Conservation (phyloP, 2,888 invertebrate species). For the Ormyrus rosae region DNA sequence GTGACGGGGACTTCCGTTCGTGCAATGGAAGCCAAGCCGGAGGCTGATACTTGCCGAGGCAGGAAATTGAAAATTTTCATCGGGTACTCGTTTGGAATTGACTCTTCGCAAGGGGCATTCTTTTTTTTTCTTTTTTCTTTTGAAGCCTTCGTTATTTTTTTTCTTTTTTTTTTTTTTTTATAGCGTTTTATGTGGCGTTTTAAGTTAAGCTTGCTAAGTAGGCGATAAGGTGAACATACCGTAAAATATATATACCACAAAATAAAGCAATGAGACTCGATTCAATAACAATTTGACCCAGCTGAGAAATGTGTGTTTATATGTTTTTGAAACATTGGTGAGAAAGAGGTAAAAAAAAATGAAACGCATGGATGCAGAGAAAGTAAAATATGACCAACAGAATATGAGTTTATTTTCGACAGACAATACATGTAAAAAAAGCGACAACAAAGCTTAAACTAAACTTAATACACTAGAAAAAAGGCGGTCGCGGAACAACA, state of each 20-base stretch:
- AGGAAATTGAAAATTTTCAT: no score
- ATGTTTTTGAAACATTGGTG: background rate
- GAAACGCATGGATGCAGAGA: slow-evolving; percentile 28
- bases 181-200: background rate
- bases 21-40: no score
- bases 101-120: no score
- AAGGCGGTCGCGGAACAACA: slow-evolving; percentile 17
- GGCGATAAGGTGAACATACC: no score
- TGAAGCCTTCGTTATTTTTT: no score
- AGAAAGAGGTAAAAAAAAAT: slow-evolving; percentile 29
- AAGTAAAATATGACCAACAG: slow-evolving; percentile 44
- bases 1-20: no score
- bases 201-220: background rate
- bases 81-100: no score
- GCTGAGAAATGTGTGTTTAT: no score
- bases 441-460: background rate
- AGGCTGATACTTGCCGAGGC: no score
- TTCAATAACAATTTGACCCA: no score
- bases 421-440: slow-evolving; percentile 23
- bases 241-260: no score
- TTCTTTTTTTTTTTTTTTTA: background rate
- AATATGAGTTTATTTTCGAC: slow-evolving; percentile 50
- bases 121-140: background rate
- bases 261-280: no score
- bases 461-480: slow-evolving; percentile 31